phyloP scores from a whole-genome alignment of 2,888 invertebrate genomes.

The Hoplodrina ambigua region DNA sequence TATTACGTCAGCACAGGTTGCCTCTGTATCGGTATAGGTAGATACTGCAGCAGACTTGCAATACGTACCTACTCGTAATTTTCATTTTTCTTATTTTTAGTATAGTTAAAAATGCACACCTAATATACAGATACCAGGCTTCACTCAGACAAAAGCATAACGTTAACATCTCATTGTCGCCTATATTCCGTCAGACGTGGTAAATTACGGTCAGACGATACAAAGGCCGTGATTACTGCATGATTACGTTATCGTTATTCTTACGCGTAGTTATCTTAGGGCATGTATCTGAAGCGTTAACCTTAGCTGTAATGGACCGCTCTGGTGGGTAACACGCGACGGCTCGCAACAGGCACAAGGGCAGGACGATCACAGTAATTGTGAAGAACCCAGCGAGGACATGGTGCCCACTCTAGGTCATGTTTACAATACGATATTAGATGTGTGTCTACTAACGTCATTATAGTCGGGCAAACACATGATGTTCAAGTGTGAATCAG shows the following conservation, averaged over 20 bases:
- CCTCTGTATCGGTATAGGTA: too few relatives aligned
- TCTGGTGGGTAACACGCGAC: constrained; percentile 74
- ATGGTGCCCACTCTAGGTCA: constrained; percentile 59
- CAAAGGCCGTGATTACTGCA: constrained; percentile 49
- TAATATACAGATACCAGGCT: too few relatives aligned
- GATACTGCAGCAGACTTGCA: too few relatives aligned
- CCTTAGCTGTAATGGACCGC: constrained; percentile 65
- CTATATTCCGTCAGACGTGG: constrained; percentile 22
- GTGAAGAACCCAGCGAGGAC: constrained; percentile 65
- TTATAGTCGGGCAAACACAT: constrained; percentile 9
- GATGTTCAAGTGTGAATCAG: neutral
- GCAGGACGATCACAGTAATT: constrained; percentile 75
- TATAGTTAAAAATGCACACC: too few relatives aligned
- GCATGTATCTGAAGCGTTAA: constrained; percentile 73
- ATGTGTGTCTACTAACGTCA: constrained; percentile 7
- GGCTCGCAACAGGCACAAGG: constrained; percentile 79
- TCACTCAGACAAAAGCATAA: neutral
- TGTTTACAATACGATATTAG: constrained; percentile 41
- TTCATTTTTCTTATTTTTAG: too few relatives aligned
- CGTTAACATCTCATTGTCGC: constrained; percentile 4
- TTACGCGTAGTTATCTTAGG: constrained; percentile 65
- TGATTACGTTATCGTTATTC: constrained; percentile 58
- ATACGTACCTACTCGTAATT: too few relatives aligned
- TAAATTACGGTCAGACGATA: constrained; percentile 43
- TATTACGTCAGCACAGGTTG: too few relatives aligned